Evolutionary conservation across 2,888 invertebrate species (phyloP).

Genomic region (Lycia hirtaria): DNA sequence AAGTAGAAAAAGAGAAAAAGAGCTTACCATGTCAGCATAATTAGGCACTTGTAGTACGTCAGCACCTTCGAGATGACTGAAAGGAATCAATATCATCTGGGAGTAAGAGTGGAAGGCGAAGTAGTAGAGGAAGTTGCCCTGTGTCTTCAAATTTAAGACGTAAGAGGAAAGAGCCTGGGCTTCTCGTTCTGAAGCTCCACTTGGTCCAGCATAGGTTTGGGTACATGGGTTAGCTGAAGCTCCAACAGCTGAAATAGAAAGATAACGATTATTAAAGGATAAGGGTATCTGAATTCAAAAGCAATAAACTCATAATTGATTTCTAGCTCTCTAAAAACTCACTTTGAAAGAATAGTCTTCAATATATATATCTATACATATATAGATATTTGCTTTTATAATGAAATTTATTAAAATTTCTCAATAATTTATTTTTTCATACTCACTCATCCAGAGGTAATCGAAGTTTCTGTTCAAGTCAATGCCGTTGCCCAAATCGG

Average conservation of each 20-base stretch:
- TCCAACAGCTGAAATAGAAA: constrained; percentile 56
- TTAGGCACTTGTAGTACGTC: constrained; percentile 59
- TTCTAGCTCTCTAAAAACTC: no score
- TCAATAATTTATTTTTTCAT: neutral
- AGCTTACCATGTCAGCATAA: constrained; percentile 67
- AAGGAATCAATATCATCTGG: constrained; percentile 79
- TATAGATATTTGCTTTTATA: neutral
- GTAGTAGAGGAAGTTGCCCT: constrained; percentile 69
- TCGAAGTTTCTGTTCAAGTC: constrained; percentile 72
- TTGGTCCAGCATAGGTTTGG: constrained; percentile 79
- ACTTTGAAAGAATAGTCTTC: no score
- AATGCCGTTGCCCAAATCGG: constrained; percentile 70
- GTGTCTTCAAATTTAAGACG: constrained; percentile 53
- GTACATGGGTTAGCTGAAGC: constrained; percentile 71
- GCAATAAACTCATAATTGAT: no score
- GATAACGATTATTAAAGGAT: no score
- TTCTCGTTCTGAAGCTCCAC: constrained; percentile 82
- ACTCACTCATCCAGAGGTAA: constrained; percentile 69
- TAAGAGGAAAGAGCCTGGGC: constrained; percentile 66
- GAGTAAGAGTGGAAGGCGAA: constrained; percentile 85
- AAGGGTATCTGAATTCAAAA: no score
- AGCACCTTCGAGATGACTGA: constrained; percentile 61
- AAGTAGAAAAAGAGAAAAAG: no score
- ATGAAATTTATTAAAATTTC: neutral
- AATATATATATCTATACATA: no score